Conservation (phyloP, 1,140 invertebrate genomes). For the Micrasema longulum region DNA sequence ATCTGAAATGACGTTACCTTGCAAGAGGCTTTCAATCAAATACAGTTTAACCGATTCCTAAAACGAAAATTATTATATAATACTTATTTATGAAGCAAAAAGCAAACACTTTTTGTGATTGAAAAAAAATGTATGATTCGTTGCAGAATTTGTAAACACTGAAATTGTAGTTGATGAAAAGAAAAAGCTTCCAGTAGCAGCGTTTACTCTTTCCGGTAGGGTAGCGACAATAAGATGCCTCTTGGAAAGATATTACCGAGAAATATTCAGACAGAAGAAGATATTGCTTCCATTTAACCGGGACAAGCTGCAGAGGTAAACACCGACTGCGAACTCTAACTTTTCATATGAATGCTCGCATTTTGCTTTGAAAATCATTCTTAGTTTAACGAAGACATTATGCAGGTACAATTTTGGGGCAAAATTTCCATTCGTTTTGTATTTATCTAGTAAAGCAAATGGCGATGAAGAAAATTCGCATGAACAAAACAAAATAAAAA, state of each 20-base stretch:
- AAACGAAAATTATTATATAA: too few species aligned
- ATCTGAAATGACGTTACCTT: too few species aligned
- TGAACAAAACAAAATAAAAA: too few species aligned
- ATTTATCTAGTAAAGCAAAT: too few species aligned
- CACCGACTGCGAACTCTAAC: background rate
- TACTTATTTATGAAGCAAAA: too few species aligned
- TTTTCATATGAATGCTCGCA: constrained; percentile 5
- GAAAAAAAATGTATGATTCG: background rate
- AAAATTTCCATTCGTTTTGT: too few species aligned
- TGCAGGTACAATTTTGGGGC: background rate
- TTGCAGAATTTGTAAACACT: constrained; percentile 14
- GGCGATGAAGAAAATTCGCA: too few species aligned
- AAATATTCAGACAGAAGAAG: constrained; percentile 25
- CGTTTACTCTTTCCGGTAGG: constrained; percentile 21
- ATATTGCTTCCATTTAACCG: constrained; percentile 16
- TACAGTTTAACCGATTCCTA: too few species aligned
- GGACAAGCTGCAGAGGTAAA: constrained; percentile 14
- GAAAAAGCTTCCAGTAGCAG: constrained; percentile 1
- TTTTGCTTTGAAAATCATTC: too few species aligned
- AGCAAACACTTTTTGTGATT: too few species aligned
- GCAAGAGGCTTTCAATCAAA: too few species aligned
- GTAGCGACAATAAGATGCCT: constrained; percentile 12
- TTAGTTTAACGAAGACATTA: too few species aligned
- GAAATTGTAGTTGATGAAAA: background rate
- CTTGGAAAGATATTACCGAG: constrained; percentile 16